Evolutionary conservation across 53 echinoderm and acorn worm species (phyloP).

Genomic region (Crossaster papposus): DNA sequence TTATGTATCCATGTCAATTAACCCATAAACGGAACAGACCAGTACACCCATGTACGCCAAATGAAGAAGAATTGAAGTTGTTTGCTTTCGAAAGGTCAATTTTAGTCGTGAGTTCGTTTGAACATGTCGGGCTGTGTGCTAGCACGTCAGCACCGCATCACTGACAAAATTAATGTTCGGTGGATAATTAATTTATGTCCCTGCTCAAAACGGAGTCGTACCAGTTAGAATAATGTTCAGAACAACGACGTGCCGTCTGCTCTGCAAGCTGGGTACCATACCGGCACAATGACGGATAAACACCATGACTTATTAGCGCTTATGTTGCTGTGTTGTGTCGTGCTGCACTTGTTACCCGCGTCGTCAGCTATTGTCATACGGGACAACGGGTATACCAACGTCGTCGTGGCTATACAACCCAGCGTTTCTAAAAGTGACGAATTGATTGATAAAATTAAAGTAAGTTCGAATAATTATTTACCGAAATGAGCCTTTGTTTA

Average conservation of each 20-base stretch:
- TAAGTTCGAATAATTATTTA: background rate
- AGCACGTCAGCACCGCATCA: background rate
- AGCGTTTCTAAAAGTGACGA: background rate
- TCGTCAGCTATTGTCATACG: background rate
- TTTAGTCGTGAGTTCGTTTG: background rate
- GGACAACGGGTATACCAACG: slow-evolving; percentile 18
- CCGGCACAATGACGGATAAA: too few species aligned
- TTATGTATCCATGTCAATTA: slow-evolving; percentile 2
- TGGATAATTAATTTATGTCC: background rate
- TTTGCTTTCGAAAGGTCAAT: slow-evolving; percentile 13
- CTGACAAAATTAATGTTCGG: background rate
- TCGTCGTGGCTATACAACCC: background rate
- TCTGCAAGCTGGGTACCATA: too few species aligned
- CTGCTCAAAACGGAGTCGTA: background rate
- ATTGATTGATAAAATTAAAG: slow-evolving; percentile 18
- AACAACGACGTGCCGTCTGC: too few species aligned
- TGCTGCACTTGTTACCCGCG: background rate
- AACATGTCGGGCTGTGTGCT: background rate
- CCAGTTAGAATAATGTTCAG: background rate
- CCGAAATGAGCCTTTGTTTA: background rate
- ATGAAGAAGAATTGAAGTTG: background rate
- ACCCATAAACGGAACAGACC: background rate
- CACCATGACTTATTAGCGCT: background rate
- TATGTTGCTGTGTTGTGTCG: background rate
- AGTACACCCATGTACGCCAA: background rate